Conservation (phyloP, 1,140 invertebrate species). For the Hyles vespertilio region DNA sequence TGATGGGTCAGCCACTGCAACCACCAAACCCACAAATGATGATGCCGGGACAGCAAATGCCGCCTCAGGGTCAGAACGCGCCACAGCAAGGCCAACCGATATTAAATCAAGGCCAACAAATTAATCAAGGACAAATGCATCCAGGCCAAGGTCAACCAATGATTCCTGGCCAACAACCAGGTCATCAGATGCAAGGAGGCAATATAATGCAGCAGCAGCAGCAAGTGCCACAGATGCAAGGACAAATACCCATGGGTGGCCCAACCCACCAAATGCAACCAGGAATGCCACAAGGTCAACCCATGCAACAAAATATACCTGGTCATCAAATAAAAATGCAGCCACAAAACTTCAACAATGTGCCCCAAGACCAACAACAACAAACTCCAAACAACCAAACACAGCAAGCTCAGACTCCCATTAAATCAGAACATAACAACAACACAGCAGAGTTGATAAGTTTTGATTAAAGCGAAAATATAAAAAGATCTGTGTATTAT, state of each 20-base stretch:
- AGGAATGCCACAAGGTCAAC: conserved; percentile 7
- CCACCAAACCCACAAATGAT: conserved; percentile 46
- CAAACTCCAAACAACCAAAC: conserved; percentile 43
- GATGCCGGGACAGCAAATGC: conserved; percentile 42
- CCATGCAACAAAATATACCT: conserved; percentile 18
- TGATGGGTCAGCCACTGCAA: conserved; percentile 40
- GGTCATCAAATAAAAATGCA: conserved; percentile 44
- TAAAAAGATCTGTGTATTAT: conserved; percentile 23
- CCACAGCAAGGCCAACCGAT: conserved; percentile 55
- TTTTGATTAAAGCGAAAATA: conserved; percentile 77
- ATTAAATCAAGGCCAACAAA: conserved; percentile 35
- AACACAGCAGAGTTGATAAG: conserved; percentile 83
- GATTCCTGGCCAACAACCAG: conserved; percentile 13
- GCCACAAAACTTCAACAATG: conserved; percentile 49
- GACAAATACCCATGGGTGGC: conserved; percentile 24
- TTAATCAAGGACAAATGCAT: conserved; percentile 15
- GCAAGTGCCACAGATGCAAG: conserved; percentile 21
- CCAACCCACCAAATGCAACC: conserved; percentile 31
- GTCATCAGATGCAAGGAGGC: conserved; percentile 30
- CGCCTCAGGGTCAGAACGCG: conserved; percentile 41
- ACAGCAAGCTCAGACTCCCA: conserved; percentile 47
- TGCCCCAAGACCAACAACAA: conserved; percentile 30
- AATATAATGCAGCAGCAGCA: conserved; percentile 25
- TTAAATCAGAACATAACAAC: conserved; percentile 69
- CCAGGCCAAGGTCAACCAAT: conserved; percentile 28